Base-by-base conservation (phyloP, 2,113 vertebrate genomes). In the Vidua macroura region DNA sequence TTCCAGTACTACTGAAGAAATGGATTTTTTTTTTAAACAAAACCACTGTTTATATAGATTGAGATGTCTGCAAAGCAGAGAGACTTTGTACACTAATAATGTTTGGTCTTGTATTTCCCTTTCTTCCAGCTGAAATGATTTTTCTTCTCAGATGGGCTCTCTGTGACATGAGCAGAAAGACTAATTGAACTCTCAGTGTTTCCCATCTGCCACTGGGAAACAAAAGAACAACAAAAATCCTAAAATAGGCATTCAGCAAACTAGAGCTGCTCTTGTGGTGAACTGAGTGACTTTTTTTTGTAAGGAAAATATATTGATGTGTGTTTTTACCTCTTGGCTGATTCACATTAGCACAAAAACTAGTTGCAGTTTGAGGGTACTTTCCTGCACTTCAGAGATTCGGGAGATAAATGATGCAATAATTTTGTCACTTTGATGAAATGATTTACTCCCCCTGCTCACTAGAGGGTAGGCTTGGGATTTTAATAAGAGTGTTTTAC, bases 401-500 rank as follows among this genome's bases (percentile, higher is more conserved):
- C 1, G 6, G 85, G 64, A 86, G 81, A 76, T 70, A 74, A 94
- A 81, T 60, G 55, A 51, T 52, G 63, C 78, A 56, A 56, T 83
- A 67, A 64, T 74, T 62, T 68, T 94, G 41, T 68, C 59, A 56
- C 64, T 84, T 72, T 35, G 49, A 28, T 60, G 39, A 79, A 67
- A 41, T 78, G 31, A 95, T 94, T 92, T 96, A 60, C 95, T 96
- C 78, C 44, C 37, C 46, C 46, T 95, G 95, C 93, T 97, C 97
- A 92, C 95, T 96, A 97, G 97, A 95, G 97, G 97, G 97, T 95
- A 94, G 96, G 31, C 96, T 96, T 97, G 96, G 93, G 93, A 95
- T 95, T 95, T 44, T 67, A 91, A 76, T 81, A 48, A 41, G 60
- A 75, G 15, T 56, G 10, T 93, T 89, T 69, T 67, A 51, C 56